These are phyloP conservation scores for Cryptophagus acutangulus DNA, from an alignment of 2,888 invertebrate species.

Conservation along the genomic window DNA sequence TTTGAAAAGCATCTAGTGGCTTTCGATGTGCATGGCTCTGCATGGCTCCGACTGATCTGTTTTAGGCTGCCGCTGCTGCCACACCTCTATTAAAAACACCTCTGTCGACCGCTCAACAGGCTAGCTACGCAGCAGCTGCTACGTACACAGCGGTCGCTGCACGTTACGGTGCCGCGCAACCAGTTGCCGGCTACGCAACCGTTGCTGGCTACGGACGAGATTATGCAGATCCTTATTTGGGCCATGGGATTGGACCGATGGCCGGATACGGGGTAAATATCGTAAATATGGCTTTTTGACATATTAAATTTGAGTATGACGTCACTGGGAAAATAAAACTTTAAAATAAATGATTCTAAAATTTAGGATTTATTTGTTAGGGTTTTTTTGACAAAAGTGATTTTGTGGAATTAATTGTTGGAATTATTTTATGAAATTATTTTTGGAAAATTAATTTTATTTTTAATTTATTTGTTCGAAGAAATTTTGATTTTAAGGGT, in stretches of 20 bases:
- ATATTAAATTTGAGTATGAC: no score
- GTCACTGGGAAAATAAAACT: no score
- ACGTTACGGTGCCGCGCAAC: conserved; percentile 72
- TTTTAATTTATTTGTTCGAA: conserved; percentile 10
- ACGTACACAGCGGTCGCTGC: conserved; percentile 84
- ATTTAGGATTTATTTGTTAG: no score
- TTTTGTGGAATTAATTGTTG: no score
- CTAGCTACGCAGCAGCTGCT: conserved; percentile 77
- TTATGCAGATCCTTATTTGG: conserved; percentile 90
- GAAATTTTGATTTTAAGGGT: no score
- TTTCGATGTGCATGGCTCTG: conserved; percentile 46
- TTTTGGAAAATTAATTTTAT: no score
- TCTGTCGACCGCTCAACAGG: conserved; percentile 78
- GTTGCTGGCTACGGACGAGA: conserved; percentile 81
- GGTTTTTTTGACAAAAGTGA: no score
- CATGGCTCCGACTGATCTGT: conserved; percentile 45
- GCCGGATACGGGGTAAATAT: conserved; percentile 90
- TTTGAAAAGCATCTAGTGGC: conserved; percentile 24
- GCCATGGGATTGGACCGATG: conserved; percentile 93
- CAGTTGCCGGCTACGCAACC: conserved; percentile 68
- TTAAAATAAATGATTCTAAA: no score
- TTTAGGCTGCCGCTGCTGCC: conserved; percentile 61
- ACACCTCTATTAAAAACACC: conserved; percentile 79
- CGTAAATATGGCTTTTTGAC: no score
- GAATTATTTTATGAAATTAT: no score